Evolutionary conservation across 2,797 vertebrate genomes (phyloP).

Genomic region (Harpagifer antarcticus): DNA sequence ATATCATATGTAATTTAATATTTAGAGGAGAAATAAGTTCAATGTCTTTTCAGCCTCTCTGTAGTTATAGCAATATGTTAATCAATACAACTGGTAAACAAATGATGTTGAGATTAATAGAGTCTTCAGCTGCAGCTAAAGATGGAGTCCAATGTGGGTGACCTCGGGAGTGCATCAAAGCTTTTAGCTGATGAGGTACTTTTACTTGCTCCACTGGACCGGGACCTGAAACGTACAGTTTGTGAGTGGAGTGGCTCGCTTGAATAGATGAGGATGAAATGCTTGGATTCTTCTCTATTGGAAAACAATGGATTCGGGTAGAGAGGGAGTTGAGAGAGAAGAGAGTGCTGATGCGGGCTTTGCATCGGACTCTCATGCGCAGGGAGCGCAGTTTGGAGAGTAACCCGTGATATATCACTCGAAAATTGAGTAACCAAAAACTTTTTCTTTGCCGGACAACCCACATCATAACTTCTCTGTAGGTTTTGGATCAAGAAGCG

Average conservation of each 20-base stretch:
- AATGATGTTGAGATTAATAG: slow-evolving; percentile 31
- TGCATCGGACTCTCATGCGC: background rate
- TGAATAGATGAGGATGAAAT: slow-evolving; percentile 21
- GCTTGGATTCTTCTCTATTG: background rate
- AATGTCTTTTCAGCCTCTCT: background rate
- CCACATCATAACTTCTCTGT: background rate
- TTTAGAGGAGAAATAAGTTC: background rate
- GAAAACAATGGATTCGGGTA: slow-evolving; percentile 32
- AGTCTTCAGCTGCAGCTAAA: slow-evolving; percentile 13
- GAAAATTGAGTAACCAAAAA: background rate
- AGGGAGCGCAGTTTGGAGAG: slow-evolving; percentile 11
- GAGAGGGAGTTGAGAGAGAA: background rate
- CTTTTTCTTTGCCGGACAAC: background rate
- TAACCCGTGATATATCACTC: background rate
- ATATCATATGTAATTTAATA: background rate
- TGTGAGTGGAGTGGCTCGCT: background rate
- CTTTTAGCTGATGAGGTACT: slow-evolving; percentile 58
- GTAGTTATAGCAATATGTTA: background rate
- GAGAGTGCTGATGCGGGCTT: background rate
- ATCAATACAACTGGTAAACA: slow-evolving; percentile 24
- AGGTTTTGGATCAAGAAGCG: background rate
- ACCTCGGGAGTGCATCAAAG: slow-evolving; percentile 37
- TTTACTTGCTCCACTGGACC: slow-evolving; percentile 53
- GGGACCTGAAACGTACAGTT: slow-evolving; percentile 28
- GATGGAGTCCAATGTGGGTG: slow-evolving; percentile 36